Conservation (phyloP, 1,140 invertebrate genomes). For the Danaus plexippus region DNA sequence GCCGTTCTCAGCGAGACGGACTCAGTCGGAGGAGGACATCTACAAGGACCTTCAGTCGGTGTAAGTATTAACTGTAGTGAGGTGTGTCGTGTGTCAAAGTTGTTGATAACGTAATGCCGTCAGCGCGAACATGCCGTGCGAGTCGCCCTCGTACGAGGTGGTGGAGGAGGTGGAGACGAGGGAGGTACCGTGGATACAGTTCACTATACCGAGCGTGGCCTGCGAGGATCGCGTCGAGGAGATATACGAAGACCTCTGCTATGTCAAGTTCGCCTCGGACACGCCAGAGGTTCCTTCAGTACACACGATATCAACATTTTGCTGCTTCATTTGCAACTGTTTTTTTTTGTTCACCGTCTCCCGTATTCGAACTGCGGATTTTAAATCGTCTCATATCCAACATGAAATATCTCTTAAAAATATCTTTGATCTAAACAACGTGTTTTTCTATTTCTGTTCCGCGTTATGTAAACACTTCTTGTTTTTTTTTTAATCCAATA, state of each 20-base stretch:
- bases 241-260: conserved; percentile 91
- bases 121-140: conserved; percentile 40
- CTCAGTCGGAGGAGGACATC: conserved; percentile 85
- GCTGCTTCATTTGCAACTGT: no score
- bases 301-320: no score
- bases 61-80: conserved; percentile 67
- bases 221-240: conserved; percentile 82
- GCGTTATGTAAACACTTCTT: no score
- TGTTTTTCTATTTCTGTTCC: no score
- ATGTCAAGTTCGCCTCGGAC: conserved; percentile 81
- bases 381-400: no score
- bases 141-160: conserved; percentile 37
- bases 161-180: conserved; percentile 26
- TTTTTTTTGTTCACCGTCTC: no score
- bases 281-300: conserved; percentile 73
- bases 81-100: neutral
- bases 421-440: no score
- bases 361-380: no score
- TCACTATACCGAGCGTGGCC: conserved; percentile 73
- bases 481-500: no score
- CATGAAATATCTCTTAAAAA: no score
- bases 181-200: conserved; percentile 75
- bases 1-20: conserved; percentile 81
- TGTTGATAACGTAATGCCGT: conserved; percentile 11
- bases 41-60: conserved; percentile 85